Evolutionary conservation across 2,113 vertebrate genomes (phyloP), one percentile per base, ranked within the genome.

Genomic region (Daboia siamensis): DNA sequence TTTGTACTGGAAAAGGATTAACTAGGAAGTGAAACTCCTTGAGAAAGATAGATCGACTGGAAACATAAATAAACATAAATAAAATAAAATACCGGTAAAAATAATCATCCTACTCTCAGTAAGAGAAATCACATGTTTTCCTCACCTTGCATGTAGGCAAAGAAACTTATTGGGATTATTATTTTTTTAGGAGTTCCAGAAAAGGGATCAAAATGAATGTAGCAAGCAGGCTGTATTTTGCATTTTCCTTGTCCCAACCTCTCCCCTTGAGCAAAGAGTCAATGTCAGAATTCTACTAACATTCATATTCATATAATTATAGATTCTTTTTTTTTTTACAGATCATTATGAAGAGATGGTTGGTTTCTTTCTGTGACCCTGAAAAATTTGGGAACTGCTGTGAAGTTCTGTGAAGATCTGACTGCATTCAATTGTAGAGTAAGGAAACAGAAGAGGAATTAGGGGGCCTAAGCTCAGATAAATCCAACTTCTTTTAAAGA

Each of bases 91-190:
- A n/a, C n/a, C n/a, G n/a, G n/a, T n/a, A n/a, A 29, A 33, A 64
- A 21, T 39, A 20, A 10, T 26, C 44, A 26, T 29, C 74, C 23
- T 21, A 44, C 90, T 91, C 87, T 84, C 39, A 64, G 5, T 64
- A 29, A 56, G 29, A 55, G 64, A 0, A 74, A 44, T 29, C 13
- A 13, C 48, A 84, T 48, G 2, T n/a, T 7, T 48, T 51, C 6
- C 55, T 48, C 48, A 48, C 46, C 86, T 89, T 21, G 84, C 84
- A 91, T 6, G 1, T 8, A 10, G 74, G 1, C 44, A 88, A 90
- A 46, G 0, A 23, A 80, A 7, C 0, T 0, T 39, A 24, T 26
- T 2, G 20, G 48, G 20, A 21, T 54, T 1, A n/a, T n/a, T n/a
- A n/a, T 56, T 44, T 48, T 44, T 26, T 3, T 12, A 15, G 12